A percentile compares a stretch with the other conserved stretches of the same genome.
phyloP scores from a whole-genome alignment of 2,113 vertebrate species.

The Arenaria interpres region DNA sequence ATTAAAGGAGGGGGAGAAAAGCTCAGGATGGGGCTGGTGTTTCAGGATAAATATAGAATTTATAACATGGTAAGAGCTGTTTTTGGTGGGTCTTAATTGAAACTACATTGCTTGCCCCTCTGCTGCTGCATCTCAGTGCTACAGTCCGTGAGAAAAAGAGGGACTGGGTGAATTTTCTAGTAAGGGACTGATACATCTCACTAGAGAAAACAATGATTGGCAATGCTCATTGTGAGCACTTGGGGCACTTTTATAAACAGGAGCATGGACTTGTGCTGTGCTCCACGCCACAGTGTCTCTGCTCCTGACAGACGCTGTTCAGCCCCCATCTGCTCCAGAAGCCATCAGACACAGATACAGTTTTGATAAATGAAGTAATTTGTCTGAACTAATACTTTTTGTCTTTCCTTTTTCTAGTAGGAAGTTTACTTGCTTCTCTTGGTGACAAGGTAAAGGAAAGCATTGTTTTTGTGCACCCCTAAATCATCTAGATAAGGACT shows the following conservation, averaged over 20 bases:
- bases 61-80: conserved; percentile 75
- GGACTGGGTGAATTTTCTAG: conserved; percentile 22
- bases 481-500: background rate
- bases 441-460: background rate
- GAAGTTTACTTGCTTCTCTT: background rate
- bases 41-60: conserved; percentile 76
- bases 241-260: conserved; percentile 28
- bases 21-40: conserved; percentile 56
- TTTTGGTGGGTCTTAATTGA: conserved; percentile 75
- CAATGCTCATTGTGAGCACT: background rate
- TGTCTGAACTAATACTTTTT: background rate
- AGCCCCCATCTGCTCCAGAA: background rate
- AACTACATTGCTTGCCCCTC: conserved; percentile 64
- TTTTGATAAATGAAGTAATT: background rate
- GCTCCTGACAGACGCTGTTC: background rate
- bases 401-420: background rate
- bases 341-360: background rate
- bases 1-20: conserved; percentile 62
- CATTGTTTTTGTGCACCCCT: background rate
- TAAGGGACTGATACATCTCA: background rate
- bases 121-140: background rate
- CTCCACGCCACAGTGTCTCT: conserved; percentile 11
- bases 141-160: conserved; percentile 33
- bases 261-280: background rate
- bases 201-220: conserved; percentile 50